Evolutionary conservation across 2,113 vertebrate species (phyloP).

Genomic region (Trichomycterus rosablanca): DNA sequence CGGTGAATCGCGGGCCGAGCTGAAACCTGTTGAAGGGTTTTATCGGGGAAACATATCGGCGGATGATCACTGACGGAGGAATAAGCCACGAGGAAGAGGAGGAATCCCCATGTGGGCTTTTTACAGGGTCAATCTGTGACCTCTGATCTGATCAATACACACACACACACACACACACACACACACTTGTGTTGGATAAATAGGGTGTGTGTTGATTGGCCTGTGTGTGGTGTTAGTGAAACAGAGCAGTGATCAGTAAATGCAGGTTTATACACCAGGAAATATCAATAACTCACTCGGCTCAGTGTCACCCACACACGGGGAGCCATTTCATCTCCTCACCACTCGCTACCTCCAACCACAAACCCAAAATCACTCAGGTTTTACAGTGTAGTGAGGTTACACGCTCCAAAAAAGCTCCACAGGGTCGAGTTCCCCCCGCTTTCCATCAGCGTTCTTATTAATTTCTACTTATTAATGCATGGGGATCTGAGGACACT

Average conservation of each 20-base stretch:
- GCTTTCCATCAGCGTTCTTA: too few species aligned
- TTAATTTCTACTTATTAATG: too few species aligned
- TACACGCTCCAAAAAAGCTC: too few species aligned
- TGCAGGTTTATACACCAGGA: slow-evolving; percentile 42
- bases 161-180: slow-evolving; percentile 22
- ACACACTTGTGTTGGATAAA: slow-evolving; percentile 22
- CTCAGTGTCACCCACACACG: slow-evolving; percentile 31
- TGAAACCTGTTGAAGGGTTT: slow-evolving; percentile 56
- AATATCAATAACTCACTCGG: slow-evolving; percentile 43
- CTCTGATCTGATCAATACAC: slow-evolving; percentile 41
- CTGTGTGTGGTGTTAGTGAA: slow-evolving; percentile 41
- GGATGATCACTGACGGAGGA: slow-evolving; percentile 34
- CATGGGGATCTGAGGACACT: too few species aligned
- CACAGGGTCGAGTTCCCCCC: too few species aligned
- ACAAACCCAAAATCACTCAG: too few species aligned
- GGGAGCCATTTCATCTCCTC: too few species aligned
- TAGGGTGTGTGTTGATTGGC: slow-evolving; percentile 32
- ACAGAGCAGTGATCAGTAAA: slow-evolving; percentile 39
- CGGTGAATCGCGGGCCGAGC: slow-evolving; percentile 35
- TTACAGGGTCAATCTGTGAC: slow-evolving; percentile 34
- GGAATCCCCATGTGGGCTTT: slow-evolving; percentile 38
- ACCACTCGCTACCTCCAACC: too few species aligned
- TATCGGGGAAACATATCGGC: slow-evolving; percentile 28
- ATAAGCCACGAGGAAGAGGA: slow-evolving; percentile 15
- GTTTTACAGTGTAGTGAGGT: too few species aligned